Base-by-base conservation (phyloP, 2,797 vertebrate genomes). In the Cheirogaleus major region DNA sequence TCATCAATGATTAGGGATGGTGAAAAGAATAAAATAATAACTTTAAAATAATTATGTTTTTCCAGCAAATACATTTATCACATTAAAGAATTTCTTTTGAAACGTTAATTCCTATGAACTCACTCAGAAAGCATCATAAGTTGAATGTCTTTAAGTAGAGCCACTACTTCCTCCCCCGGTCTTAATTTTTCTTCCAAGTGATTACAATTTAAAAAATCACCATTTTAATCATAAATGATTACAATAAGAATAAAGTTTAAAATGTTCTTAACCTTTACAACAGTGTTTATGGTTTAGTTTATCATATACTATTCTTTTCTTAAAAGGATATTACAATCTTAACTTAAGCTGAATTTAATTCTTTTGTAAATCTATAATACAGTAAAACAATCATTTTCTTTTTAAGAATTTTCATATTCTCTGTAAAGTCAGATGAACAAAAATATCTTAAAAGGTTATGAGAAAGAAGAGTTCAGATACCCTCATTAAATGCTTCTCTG, bases 21-120 rank as follows among this genome's bases (percentile, higher is more conserved):
- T 91, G 41, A 95, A 98, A 91, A 78, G 9, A 43, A 96, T 69
- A 96, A 98, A 98, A 97, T 94, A 93, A 87, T 95, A 91, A 94
- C 57, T 93, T 93, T 95, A 95, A 83, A 97, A 97, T 97, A 93
- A 98, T 80, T 25, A 7, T 52, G 6, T 86, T 96, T 97, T 85
- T 87, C 23, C 18, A 45, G 0, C 0, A 95, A 94, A 97, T 89
- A 12, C 23, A 95, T 3, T 75, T 38, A 95, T 96, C 75, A 65
- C 41, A 73, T 94, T 95, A 92, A 97, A 79, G n/a, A 1, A n/a
- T 96, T 97, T 72, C 30, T 97, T 98, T 97, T 98, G 80, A 96
- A 52, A 4, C 27, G 7, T 43, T 96, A 67, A 43, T 96, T 97
- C 93, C 38, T 91, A 97, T 91, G 63, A 95, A 38, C 57, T 94